A percentile compares a stretch with the other conserved stretches of the same genome.
Conservation (phyloP, 2,888 invertebrate genomes). For the Diaphora mendica region DNA sequence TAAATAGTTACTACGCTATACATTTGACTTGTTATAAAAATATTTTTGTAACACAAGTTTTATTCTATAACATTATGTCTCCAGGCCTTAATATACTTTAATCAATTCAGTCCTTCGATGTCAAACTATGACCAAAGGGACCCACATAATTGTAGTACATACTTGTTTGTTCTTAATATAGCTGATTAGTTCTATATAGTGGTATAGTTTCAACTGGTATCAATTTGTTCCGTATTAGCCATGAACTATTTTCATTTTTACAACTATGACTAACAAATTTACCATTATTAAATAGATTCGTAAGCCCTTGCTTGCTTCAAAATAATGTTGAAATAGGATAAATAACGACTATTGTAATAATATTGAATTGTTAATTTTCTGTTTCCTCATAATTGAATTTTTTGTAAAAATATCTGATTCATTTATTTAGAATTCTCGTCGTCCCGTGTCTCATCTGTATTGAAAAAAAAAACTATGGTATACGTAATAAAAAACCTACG, state of each 20-base stretch:
- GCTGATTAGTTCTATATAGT: neutral
- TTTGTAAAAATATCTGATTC: too few species aligned
- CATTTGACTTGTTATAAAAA: neutral
- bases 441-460: neutral
- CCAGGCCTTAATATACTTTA: neutral
- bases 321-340: neutral
- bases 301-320: neutral
- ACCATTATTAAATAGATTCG: neutral
- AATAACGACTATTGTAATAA: neutral
- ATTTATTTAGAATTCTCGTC: neutral
- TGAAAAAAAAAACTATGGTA: too few species aligned
- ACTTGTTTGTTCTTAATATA: neutral
- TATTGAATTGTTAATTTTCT: neutral
- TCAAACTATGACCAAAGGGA: neutral
- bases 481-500: too few species aligned
- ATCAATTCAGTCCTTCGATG: neutral
- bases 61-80: neutral
- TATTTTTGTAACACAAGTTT: neutral
- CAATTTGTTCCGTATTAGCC: neutral
- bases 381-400: neutral
- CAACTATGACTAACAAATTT: neutral
- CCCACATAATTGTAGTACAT: neutral
- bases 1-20: conserved; percentile 6
- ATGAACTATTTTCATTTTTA: conserved; percentile 3
- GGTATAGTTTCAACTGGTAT: neutral